Conservation (phyloP, 1,140 invertebrate genomes). For the Phenacoccus solenopsis region DNA sequence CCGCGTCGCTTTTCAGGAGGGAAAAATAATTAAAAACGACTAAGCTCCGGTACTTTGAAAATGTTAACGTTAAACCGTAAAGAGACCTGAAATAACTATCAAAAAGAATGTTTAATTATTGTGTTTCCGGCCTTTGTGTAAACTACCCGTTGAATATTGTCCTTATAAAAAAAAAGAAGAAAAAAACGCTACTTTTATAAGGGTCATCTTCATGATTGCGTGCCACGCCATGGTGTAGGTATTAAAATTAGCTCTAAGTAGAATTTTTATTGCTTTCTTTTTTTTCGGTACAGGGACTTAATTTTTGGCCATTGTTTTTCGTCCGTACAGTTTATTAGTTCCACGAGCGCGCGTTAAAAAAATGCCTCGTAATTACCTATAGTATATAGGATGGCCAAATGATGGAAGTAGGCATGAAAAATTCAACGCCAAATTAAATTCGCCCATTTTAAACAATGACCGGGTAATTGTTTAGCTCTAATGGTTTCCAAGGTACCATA, state of each 20-base stretch:
- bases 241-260: conserved; percentile 17
- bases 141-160: conserved; percentile 17
- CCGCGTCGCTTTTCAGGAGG: neutral
- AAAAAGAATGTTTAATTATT: conserved; percentile 17
- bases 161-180: conserved; percentile 4
- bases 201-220: conserved; percentile 15
- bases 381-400: too few relatives aligned
- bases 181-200: conserved; percentile 10
- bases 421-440: neutral
- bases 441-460: neutral
- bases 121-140: conserved; percentile 10
- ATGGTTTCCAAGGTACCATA: too few relatives aligned
- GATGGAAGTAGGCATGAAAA: neutral
- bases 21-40: conserved; percentile 15
- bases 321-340: neutral
- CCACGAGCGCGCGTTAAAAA: neutral
- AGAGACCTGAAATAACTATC: conserved; percentile 10
- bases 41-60: conserved; percentile 10
- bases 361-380: too few relatives aligned
- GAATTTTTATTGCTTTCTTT: conserved; percentile 15
- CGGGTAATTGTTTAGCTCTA: neutral
- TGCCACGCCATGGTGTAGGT: conserved; percentile 4
- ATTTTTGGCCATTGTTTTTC: conserved; percentile 3
- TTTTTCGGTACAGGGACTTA: neutral
- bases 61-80: conserved; percentile 15